Conservation (phyloP, 2,888 invertebrate genomes). For the Machimus atricapillus region DNA sequence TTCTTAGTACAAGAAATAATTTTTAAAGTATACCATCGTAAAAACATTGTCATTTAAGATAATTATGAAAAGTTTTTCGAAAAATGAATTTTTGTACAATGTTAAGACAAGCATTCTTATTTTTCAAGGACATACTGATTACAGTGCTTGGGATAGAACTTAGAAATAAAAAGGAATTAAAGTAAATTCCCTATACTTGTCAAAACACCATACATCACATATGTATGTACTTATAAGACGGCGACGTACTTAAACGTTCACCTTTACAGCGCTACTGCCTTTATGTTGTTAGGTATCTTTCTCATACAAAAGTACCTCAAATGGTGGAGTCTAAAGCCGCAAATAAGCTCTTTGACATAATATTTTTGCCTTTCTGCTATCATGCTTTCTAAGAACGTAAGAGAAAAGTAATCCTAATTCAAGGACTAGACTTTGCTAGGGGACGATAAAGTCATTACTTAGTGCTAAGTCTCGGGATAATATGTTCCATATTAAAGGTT, state of each 20-base stretch:
- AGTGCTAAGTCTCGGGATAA: not conserved
- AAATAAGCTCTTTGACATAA: not conserved
- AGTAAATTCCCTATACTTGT: too few relatives aligned
- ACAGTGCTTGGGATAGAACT: not conserved
- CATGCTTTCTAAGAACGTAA: too few relatives aligned
- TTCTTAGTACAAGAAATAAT: too few relatives aligned
- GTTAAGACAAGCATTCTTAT: too few relatives aligned
- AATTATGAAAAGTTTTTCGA: too few relatives aligned
- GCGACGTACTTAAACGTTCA: not conserved
- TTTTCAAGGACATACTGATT: not conserved
- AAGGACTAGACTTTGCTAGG: too few relatives aligned
- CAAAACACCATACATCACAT: not conserved
- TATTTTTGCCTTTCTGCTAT: too few relatives aligned
- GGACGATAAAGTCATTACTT: not conserved
- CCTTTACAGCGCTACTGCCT: too few relatives aligned
- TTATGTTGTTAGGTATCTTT: not conserved
- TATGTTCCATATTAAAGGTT: not conserved
- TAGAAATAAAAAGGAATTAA: not conserved
- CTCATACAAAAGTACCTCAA: not conserved
- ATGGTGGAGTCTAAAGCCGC: not conserved
- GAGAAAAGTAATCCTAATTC: too few relatives aligned
- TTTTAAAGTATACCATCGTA: too few relatives aligned
- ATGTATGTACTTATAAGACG: not conserved
- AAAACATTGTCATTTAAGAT: too few relatives aligned
- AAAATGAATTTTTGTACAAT: too few relatives aligned